phyloP scores from a whole-genome alignment of 1,140 invertebrate species.

The Polypedilum vanderplanki region DNA sequence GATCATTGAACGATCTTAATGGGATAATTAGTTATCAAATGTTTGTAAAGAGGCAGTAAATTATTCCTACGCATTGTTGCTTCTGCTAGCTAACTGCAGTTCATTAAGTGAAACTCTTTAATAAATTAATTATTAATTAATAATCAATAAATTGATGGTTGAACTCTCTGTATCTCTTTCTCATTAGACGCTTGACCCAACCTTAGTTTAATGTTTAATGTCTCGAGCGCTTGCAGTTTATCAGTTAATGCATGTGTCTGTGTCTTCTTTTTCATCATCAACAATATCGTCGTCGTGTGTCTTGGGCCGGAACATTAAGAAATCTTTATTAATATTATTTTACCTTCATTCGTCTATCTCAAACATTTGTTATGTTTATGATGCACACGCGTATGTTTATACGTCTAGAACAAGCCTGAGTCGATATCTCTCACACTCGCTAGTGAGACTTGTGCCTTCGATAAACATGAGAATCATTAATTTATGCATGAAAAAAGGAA shows the following conservation, averaged over 20 bases:
- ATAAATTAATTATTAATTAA: constrained; percentile 14
- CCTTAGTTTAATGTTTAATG: not conserved
- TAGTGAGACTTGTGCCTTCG: not conserved
- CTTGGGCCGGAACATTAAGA: constrained; percentile 5
- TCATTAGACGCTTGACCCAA: not conserved
- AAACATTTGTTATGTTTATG: not conserved
- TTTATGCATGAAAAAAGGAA: constrained; percentile 13
- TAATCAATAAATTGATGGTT: not conserved
- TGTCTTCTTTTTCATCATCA: not conserved
- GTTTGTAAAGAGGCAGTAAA: constrained; percentile 21
- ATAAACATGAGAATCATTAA: constrained; percentile 2
- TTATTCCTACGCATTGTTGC: constrained; percentile 11
- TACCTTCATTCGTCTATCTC: too few species aligned
- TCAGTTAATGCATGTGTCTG: not conserved
- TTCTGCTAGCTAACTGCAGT: not conserved
- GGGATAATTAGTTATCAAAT: constrained; percentile 27
- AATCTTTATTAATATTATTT: not conserved
- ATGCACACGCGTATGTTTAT: not conserved
- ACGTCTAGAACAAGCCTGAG: not conserved
- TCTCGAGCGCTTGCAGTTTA: not conserved
- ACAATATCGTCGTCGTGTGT: not conserved
- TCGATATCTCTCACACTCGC: constrained; percentile 11
- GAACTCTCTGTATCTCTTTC: not conserved
- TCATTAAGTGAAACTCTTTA: not conserved
- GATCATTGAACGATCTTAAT: constrained; percentile 22